phyloP scores from a whole-genome alignment of 2,888 invertebrate species.

The Stenolophus ochropezus region DNA sequence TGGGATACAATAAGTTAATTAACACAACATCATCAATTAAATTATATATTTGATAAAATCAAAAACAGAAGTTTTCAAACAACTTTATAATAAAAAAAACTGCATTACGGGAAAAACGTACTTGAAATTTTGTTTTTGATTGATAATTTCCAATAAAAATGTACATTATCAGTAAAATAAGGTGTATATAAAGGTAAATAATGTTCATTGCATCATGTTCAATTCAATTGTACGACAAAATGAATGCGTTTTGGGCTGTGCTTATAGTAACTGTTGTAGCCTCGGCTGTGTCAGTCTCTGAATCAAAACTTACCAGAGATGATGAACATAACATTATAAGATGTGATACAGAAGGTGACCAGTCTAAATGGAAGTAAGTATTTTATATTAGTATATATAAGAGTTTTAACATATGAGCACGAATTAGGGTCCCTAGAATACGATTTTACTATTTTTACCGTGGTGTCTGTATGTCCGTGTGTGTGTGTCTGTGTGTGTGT shows the following conservation, averaged over 20 bases:
- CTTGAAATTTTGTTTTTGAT: neutral
- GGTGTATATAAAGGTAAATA: neutral
- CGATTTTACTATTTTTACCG: too few relatives aligned
- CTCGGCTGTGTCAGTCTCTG: neutral
- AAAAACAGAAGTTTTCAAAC: neutral
- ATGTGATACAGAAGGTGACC: neutral
- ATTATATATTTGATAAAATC: neutral
- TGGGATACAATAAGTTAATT: too few relatives aligned
- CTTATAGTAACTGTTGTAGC: neutral
- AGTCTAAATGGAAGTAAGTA: conserved; percentile 3
- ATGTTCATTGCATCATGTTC: neutral
- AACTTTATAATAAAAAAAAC: neutral
- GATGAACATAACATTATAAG: neutral
- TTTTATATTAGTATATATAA: too few relatives aligned
- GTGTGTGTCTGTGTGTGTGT: too few relatives aligned
- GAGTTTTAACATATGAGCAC: too few relatives aligned
- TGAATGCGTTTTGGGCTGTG: neutral
- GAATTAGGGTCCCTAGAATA: too few relatives aligned
- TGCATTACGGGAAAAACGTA: neutral
- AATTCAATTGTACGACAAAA: too few relatives aligned
- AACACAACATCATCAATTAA: too few relatives aligned
- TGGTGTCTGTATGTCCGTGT: too few relatives aligned
- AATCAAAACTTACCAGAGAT: neutral
- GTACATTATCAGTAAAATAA: neutral
- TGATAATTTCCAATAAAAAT: neutral